These are phyloP conservation scores for Lanius ludovicianus DNA, from an alignment of 2,113 vertebrate genomes.

Conservation along the genomic window DNA sequence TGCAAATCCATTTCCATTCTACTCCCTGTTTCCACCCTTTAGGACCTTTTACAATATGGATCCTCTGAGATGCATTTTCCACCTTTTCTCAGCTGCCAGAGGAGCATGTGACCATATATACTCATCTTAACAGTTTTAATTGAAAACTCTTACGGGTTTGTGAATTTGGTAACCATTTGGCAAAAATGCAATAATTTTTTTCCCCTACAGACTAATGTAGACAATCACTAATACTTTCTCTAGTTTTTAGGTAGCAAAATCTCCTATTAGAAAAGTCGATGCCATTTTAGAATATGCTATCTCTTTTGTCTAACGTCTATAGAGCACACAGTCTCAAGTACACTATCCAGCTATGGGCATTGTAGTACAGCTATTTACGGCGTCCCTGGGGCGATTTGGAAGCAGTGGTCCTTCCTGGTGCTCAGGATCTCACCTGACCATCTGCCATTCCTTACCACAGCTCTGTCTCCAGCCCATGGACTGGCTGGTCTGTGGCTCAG, in stretches of 20 bases:
- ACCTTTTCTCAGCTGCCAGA: not conserved
- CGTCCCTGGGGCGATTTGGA: not conserved
- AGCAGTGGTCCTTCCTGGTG: not conserved
- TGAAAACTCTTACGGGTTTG: not conserved
- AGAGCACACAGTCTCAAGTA: not conserved
- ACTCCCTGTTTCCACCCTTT: not conserved
- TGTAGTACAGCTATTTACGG: not conserved
- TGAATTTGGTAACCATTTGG: not conserved
- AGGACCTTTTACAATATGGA: not conserved
- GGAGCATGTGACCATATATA: not conserved
- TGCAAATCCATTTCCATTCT: not conserved
- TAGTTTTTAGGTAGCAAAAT: not conserved
- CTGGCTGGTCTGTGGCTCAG: not conserved
- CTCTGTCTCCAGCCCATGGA: not conserved
- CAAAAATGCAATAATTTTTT: not conserved
- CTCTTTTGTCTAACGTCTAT: not conserved
- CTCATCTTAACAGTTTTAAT: not conserved
- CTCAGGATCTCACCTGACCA: not conserved
- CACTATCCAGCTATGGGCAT: fast-evolving
- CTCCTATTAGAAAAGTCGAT: not conserved
- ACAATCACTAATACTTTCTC: not conserved
- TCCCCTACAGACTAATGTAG: fast-evolving
- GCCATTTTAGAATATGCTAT: not conserved
- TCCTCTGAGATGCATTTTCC: not conserved
- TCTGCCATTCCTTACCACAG: not conserved